phyloP scores from a whole-genome alignment of 2,113 vertebrate species.

The Ovis canadensis region DNA sequence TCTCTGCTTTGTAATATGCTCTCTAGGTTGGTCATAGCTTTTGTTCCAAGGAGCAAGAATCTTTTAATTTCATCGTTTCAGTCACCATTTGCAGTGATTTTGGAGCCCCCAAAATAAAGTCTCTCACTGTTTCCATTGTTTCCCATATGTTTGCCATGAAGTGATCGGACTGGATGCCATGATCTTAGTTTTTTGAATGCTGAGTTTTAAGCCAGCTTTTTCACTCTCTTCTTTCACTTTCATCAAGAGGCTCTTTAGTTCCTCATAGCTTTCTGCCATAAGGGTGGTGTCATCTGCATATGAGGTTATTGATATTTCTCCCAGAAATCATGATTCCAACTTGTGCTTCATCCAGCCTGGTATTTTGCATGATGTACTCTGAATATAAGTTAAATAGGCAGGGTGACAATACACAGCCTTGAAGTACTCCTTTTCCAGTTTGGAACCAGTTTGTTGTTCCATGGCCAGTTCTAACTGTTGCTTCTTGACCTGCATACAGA shows the following conservation, averaged over 20 bases:
- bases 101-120: not conserved
- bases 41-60: not conserved
- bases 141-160: not conserved
- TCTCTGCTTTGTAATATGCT: not conserved
- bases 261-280: not conserved
- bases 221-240: not conserved
- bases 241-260: not conserved
- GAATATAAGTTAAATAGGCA: not conserved
- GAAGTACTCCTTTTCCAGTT: not conserved
- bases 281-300: not conserved
- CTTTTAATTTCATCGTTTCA: not conserved
- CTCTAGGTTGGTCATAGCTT: not conserved
- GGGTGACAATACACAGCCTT: not conserved
- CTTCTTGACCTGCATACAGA: not conserved
- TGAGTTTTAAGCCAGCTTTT: not conserved
- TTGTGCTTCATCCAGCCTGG: not conserved
- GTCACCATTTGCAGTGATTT: not conserved
- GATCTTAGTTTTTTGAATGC: not conserved
- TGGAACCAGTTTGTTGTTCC: not conserved
- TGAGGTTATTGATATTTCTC: not conserved
- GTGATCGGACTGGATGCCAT: not conserved
- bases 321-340: not conserved
- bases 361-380: not conserved
- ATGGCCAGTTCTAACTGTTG: not conserved
- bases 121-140: not conserved